Conservation (phyloP, 1,140 invertebrate genomes). For the Brachionus calyciflorus region DNA sequence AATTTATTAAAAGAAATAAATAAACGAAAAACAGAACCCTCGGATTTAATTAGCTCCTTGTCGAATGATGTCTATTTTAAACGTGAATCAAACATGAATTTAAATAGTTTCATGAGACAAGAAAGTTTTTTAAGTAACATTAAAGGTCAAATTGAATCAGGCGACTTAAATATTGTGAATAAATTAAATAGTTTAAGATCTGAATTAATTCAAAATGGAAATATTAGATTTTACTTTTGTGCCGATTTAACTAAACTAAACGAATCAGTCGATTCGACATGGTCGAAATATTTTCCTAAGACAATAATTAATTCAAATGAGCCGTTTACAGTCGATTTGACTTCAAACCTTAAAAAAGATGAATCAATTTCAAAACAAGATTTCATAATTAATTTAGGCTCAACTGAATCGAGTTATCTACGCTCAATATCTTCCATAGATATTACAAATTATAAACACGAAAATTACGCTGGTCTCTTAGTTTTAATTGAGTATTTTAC, state of each 20-base stretch:
- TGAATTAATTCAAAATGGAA: conserved; percentile 65
- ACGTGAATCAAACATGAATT: conserved; percentile 65
- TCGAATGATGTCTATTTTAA: conserved; percentile 6
- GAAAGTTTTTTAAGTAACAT: conserved; percentile 72
- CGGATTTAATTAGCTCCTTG: not conserved
- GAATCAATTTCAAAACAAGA: conserved; percentile 52
- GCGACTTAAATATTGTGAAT: conserved; percentile 62
- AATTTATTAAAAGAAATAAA: conserved; percentile 73
- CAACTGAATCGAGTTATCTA: conserved; percentile 75
- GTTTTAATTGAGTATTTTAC: conserved; percentile 80
- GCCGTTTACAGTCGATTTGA: conserved; percentile 21
- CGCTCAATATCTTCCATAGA: conserved; percentile 66
- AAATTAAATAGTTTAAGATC: conserved; percentile 66
- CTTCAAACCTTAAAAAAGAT: not conserved
- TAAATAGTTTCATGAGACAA: conserved; percentile 71
- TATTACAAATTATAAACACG: conserved; percentile 67
- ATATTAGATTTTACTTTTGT: conserved; percentile 71
- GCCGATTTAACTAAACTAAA: conserved; percentile 68
- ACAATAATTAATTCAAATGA: not conserved
- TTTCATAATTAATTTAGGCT: conserved; percentile 75
- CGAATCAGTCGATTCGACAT: conserved; percentile 44
- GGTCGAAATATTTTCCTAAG: conserved; percentile 42
- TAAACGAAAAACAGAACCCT: conserved; percentile 35
- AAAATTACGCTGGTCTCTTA: conserved; percentile 70
- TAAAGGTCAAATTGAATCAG: conserved; percentile 64